Evolutionary conservation across 2,113 vertebrate genomes (phyloP), one percentile per base, ranked within the genome.

Genomic region (Equus przewalskii): DNA sequence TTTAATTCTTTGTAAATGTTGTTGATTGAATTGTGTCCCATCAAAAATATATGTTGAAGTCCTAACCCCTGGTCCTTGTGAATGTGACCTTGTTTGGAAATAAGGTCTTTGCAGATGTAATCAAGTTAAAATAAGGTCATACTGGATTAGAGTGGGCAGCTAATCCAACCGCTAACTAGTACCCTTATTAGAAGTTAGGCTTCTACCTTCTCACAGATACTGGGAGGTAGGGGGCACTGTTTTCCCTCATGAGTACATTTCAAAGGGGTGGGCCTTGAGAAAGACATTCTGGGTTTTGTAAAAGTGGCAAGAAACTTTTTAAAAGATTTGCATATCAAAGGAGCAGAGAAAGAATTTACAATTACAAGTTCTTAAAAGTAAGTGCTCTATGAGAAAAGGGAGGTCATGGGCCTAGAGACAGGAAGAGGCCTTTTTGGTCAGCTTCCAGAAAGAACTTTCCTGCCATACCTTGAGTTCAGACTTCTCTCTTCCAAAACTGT

Each of bases 251-350:
- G 19, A 80, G 41, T 54, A 64, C 9, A 44, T 79, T 94, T 89
- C 46, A 65, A 81, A 94, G 3, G 0, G 15, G 36, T 67, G 22
- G 11, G 91, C 64, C 51, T 75, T 62, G n/a, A 92, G 44, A 92
- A 93, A 73, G 58, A 96, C 0, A 92, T 44, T 80, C 1, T 26
- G n/a, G 8, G 3, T 67, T 94, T 67, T 94, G 24, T 64, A 67
- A 73, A 58, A 89, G 13, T 58, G 19, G 51, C 19, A 30, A 56
- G 12, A 70, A 86, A 54, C 19, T 73, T 91, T 60, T 87, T 0
- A 7, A 89, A 90, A 87, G 41, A 79, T 94, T 24, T 86, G 21
- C 49, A 41, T 86, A 54, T 85, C 51, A 92, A 96, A 79, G 15
- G 41, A 24, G 13, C n/a, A 79, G 51, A 88, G 18, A 30, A 65